A percentile compares a stretch with the other conserved stretches of the same genome.
phyloP scores from a whole-genome alignment of 2,888 invertebrate species.

The Luffia ferchaultella region DNA sequence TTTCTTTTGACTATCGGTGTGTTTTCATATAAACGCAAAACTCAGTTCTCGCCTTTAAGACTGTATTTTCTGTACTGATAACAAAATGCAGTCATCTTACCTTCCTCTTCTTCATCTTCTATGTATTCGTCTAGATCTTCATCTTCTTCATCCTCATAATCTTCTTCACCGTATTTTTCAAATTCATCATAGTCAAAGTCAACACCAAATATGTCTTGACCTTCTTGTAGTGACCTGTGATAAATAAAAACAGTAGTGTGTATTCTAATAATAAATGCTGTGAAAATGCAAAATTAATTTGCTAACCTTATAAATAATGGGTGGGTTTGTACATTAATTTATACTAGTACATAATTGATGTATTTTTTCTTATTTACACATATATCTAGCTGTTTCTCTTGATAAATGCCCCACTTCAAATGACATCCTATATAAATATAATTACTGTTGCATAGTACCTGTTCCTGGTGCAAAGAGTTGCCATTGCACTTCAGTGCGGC shows the following conservation, averaged over 20 bases:
- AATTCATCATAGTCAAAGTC: constrained; percentile 96
- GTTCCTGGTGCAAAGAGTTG: too few species aligned
- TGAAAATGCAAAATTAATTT: not conserved
- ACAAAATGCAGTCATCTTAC: too few species aligned
- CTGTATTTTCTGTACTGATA: too few species aligned
- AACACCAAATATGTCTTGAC: constrained; percentile 99
- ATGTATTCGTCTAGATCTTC: constrained; percentile 52
- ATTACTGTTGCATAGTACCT: too few species aligned
- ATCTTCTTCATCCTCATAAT: constrained; percentile 85
- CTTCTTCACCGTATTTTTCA: constrained; percentile 86
- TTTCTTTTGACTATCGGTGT: too few species aligned
- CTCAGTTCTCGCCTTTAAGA: too few species aligned
- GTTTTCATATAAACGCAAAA: too few species aligned
- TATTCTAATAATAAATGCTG: not conserved
- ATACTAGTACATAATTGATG: not conserved
- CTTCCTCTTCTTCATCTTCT: too few species aligned
- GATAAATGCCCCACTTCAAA: too few species aligned
- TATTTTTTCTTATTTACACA: not conserved
- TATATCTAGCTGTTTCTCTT: not conserved
- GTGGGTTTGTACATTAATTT: not conserved
- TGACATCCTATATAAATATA: too few species aligned
- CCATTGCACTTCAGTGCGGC: too few species aligned
- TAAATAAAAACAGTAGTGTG: too few species aligned
- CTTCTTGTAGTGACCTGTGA: constrained; percentile 88
- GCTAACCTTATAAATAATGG: not conserved